A percentile compares a stretch with the other conserved stretches of the same genome.
Conservation (phyloP, 2,888 invertebrate genomes). For the Eristalis intricaria region DNA sequence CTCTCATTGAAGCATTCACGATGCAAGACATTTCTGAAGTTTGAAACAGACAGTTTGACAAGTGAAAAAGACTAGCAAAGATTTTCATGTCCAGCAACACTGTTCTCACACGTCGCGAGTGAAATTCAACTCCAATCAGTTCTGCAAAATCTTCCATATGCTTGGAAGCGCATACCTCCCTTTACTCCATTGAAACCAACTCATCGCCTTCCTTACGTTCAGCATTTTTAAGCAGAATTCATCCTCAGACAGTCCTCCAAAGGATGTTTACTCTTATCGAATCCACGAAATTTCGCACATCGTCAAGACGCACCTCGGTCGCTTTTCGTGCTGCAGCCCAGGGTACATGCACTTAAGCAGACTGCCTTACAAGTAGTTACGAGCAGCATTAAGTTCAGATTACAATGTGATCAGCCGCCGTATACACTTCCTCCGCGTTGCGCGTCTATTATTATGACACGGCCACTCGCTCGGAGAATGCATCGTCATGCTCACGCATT, state of each 20-base stretch:
- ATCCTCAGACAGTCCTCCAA: background rate
- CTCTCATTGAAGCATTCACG: no score
- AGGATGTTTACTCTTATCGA: background rate
- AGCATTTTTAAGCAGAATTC: background rate
- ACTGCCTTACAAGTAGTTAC: background rate
- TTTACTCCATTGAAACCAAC: no score
- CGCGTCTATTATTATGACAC: conserved; percentile 45
- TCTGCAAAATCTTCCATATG: no score
- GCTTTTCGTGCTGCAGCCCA: background rate
- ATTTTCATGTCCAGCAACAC: no score
- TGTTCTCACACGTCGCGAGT: background rate
- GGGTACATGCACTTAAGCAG: background rate
- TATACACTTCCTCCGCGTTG: conserved; percentile 4
- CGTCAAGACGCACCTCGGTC: background rate
- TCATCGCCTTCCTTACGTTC: background rate
- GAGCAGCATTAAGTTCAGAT: conserved; percentile 27
- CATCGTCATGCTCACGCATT: conserved; percentile 60
- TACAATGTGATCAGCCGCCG: conserved; percentile 11
- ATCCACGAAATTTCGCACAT: background rate
- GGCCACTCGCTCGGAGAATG: conserved; percentile 33
- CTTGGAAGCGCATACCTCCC: no score
- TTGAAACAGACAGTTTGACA: no score
- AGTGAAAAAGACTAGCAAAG: no score
- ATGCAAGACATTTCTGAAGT: no score
- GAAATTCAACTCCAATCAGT: background rate